Evolutionary conservation across 2,113 vertebrate genomes (phyloP).

Genomic region (Crocuta crocuta): DNA sequence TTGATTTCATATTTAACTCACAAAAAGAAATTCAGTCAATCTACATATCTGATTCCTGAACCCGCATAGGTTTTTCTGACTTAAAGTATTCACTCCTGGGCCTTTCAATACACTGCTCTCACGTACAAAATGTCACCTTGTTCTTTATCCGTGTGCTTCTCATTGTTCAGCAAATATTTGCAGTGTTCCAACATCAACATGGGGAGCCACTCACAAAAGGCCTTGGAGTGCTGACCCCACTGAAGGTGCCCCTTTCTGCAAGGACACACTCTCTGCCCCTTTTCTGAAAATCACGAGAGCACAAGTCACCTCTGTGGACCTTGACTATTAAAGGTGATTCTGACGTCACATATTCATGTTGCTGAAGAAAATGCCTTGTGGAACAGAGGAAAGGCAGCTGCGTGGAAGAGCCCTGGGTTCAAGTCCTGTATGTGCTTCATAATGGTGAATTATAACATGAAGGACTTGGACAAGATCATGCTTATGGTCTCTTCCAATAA

Average conservation of each 20-base stretch:
- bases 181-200: conserved; percentile 1
- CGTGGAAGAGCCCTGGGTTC: neutral
- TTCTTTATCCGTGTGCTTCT: neutral
- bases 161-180: conserved; percentile 52
- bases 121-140: neutral
- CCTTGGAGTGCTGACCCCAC: neutral
- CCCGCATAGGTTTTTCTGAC: neutral
- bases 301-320: neutral
- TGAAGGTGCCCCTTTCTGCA: neutral
- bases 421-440: neutral
- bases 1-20: neutral
- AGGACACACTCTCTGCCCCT: neutral
- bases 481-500: neutral
- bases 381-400: neutral
- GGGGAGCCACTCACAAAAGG: neutral
- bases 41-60: neutral
- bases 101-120: neutral
- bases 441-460: neutral
- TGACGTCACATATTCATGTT: neutral
- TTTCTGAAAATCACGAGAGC: neutral
- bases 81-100: neutral
- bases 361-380: rapidly evolving
- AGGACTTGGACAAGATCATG: neutral
- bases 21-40: neutral
- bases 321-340: neutral